Conservation (phyloP, 2,797 vertebrate genomes). For the Falco cherrug region DNA sequence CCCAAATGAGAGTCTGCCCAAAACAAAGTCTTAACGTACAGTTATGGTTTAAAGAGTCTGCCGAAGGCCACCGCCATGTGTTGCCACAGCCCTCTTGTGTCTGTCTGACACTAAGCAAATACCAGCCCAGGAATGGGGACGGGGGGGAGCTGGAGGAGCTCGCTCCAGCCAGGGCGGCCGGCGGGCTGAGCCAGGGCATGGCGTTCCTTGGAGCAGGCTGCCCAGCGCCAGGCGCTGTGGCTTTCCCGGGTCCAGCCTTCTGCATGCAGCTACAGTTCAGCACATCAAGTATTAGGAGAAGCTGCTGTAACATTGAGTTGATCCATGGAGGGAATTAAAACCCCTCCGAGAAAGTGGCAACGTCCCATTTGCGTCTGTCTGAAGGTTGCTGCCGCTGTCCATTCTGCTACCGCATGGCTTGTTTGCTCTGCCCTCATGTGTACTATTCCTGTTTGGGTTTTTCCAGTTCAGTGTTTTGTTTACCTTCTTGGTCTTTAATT, state of each 20-base stretch:
- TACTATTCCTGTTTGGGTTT: not conserved
- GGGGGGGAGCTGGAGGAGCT: not conserved
- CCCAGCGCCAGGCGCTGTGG: not conserved
- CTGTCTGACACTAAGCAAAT: not conserved
- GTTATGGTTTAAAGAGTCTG: conserved; percentile 61
- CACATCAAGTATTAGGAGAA: not conserved
- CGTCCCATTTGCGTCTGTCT: not conserved
- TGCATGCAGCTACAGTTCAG: not conserved
- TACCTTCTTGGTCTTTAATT: not conserved
- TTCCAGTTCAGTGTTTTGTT: not conserved
- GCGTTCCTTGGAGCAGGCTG: accelerated
- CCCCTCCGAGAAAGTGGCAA: not conserved
- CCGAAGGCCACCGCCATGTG: conserved; percentile 5
- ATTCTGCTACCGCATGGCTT: not conserved
- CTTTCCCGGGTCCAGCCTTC: not conserved
- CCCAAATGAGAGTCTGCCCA: conserved; percentile 50
- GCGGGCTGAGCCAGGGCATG: not conserved
- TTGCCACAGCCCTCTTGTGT: conserved; percentile 26
- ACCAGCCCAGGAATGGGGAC: not conserved
- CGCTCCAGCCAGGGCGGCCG: not conserved
- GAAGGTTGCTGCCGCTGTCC: not conserved
- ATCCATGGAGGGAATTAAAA: not conserved
- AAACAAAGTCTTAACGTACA: conserved; percentile 63
- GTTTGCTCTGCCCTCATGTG: not conserved
- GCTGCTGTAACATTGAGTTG: not conserved